phyloP scores from a whole-genome alignment of 2,888 invertebrate species.

The Eilema sororculum region DNA sequence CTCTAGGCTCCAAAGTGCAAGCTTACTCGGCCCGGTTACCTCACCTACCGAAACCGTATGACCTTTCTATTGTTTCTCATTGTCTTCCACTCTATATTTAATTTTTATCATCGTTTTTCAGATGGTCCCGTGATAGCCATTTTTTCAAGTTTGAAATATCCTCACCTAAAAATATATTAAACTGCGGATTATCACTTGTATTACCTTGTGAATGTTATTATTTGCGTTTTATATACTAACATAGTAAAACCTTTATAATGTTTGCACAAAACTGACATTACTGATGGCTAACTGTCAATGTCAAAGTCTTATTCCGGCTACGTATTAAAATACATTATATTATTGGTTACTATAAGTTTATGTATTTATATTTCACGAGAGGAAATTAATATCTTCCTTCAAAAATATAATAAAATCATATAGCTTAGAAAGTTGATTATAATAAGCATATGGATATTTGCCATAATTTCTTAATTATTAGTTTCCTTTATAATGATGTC shows the following conservation, averaged over 20 bases:
- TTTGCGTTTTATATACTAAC: conserved; percentile 58
- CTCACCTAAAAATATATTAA: conserved; percentile 20
- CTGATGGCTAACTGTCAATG: conserved; percentile 50
- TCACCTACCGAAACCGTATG: too few species aligned
- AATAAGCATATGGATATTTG: neutral
- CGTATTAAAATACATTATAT: neutral
- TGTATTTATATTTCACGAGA: neutral
- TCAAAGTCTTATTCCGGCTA: conserved; percentile 30
- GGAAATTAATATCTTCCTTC: neutral
- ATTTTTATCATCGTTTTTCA: too few species aligned
- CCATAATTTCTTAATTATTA: neutral
- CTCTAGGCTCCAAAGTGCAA: neutral
- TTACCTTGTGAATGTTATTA: conserved; percentile 60
- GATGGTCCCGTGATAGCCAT: neutral
- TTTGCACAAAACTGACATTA: conserved; percentile 60
- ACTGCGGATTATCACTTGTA: conserved; percentile 39
- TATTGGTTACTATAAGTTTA: neutral
- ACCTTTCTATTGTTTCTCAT: too few species aligned
- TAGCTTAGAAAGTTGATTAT: neutral
- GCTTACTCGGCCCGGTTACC: neutral
- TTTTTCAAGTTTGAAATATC: neutral
- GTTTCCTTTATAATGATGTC: neutral
- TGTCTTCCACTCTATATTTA: too few species aligned
- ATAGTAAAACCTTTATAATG: conserved; percentile 48
- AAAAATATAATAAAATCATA: neutral